Percentiles rank a stretch among this genome's conserved stretches.
Evolutionary conservation across 2,888 invertebrate species (phyloP).

Genomic region (Incurvaria masculella): DNA sequence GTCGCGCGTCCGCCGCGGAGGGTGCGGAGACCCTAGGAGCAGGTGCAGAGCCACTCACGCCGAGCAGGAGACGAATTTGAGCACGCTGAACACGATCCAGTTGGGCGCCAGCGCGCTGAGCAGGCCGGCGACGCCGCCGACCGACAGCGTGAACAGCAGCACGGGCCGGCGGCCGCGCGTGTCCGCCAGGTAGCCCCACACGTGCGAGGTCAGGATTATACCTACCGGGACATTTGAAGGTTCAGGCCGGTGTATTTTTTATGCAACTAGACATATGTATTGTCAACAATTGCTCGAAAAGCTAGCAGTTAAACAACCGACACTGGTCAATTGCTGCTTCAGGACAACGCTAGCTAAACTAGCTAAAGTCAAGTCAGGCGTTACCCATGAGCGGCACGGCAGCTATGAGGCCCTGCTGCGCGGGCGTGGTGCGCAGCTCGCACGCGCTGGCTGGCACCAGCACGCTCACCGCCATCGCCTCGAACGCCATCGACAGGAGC

Average conservation of each 20-base stretch:
- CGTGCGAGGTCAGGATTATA: constrained; percentile 58
- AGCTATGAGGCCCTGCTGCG: constrained; percentile 34
- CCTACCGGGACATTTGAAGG: constrained; percentile 30
- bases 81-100: constrained; percentile 54
- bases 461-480: constrained; percentile 37
- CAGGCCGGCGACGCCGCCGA: constrained; percentile 49
- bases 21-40: no score
- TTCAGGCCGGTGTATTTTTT: no score
- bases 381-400: constrained; percentile 37
- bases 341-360: no score
- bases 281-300: no score
- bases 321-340: no score
- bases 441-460: constrained; percentile 39
- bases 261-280: no score
- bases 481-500: constrained; percentile 35
- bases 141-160: constrained; percentile 28
- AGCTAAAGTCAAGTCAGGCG: no score
- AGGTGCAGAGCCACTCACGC: constrained; percentile 30
- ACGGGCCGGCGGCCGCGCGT: constrained; percentile 56
- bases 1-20: no score
- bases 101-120: constrained; percentile 56
- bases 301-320: no score
- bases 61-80: constrained; percentile 64
- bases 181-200: constrained; percentile 70
- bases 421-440: constrained; percentile 32